These are phyloP conservation scores for Acleris emargana DNA, from an alignment of 2,888 invertebrate genomes.

Conservation along the genomic window DNA sequence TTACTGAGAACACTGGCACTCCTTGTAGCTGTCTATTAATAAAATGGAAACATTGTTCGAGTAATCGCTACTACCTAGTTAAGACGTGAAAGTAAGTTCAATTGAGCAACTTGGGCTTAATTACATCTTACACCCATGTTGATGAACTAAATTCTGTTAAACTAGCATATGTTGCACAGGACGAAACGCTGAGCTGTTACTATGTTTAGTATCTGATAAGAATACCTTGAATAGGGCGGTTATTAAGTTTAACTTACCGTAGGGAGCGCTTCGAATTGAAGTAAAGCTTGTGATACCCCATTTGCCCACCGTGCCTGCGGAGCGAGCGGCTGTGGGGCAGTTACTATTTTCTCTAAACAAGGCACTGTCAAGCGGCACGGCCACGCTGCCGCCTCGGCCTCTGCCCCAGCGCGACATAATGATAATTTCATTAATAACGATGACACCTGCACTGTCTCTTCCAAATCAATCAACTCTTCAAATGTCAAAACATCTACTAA, in stretches of 20 bases:
- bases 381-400: conserved; percentile 84
- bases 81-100: conserved; percentile 22
- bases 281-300: conserved; percentile 98
- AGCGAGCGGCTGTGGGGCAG: conserved; percentile 93
- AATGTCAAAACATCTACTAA: conserved; percentile 65
- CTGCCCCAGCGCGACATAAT: conserved; percentile 87
- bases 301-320: conserved; percentile 95
- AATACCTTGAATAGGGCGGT: neutral
- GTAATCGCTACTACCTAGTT: neutral
- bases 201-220: too few species aligned
- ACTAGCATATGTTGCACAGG: too few species aligned
- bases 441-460: conserved; percentile 70
- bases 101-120: conserved; percentile 15
- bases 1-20: neutral
- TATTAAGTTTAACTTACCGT: conserved; percentile 80
- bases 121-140: conserved; percentile 7
- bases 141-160: neutral
- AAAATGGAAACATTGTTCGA: neutral
- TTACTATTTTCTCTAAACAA: conserved; percentile 90
- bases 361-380: conserved; percentile 85
- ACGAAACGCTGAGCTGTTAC: too few species aligned
- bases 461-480: conserved; percentile 60
- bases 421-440: conserved; percentile 81
- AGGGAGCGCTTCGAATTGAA: conserved; percentile 91
- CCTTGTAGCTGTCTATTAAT: neutral